Evolutionary conservation across 2,113 vertebrate species (phyloP).

Genomic region (Tupaia tana): DNA sequence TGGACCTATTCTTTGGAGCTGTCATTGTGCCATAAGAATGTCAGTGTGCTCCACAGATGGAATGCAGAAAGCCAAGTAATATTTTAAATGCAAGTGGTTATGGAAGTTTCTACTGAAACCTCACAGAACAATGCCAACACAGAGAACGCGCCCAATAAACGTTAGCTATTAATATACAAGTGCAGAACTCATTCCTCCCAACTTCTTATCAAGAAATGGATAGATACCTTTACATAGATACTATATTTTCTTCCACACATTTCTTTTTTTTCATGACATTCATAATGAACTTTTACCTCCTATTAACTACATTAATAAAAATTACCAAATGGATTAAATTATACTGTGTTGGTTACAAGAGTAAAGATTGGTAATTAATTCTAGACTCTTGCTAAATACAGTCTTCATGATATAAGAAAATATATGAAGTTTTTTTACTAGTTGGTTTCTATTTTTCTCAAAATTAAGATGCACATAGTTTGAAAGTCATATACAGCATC

Average conservation of each 20-base stretch:
- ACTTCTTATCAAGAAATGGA: neutral
- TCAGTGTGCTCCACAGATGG: neutral
- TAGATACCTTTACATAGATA: neutral
- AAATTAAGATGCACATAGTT: conserved; percentile 4
- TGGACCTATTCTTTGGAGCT: neutral
- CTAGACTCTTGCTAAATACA: neutral
- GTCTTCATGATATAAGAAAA: neutral
- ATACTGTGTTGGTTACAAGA: neutral
- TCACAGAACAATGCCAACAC: conserved; percentile 20
- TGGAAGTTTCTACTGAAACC: conserved; percentile 14
- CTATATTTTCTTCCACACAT: neutral
- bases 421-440: neutral
- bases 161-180: conserved; percentile 18
- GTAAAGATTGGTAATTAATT: conserved; percentile 20
- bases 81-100: neutral
- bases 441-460: conserved; percentile 8
- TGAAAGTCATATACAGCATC: neutral
- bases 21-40: neutral
- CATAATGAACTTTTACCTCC: conserved; percentile 44
- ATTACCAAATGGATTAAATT: conserved; percentile 17
- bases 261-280: neutral
- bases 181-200: neutral
- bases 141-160: neutral
- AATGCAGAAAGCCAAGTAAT: conserved; percentile 30
- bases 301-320: conserved; percentile 35